phyloP scores from a whole-genome alignment of 2,797 vertebrate genomes.

The Protonibea diacanthus region DNA sequence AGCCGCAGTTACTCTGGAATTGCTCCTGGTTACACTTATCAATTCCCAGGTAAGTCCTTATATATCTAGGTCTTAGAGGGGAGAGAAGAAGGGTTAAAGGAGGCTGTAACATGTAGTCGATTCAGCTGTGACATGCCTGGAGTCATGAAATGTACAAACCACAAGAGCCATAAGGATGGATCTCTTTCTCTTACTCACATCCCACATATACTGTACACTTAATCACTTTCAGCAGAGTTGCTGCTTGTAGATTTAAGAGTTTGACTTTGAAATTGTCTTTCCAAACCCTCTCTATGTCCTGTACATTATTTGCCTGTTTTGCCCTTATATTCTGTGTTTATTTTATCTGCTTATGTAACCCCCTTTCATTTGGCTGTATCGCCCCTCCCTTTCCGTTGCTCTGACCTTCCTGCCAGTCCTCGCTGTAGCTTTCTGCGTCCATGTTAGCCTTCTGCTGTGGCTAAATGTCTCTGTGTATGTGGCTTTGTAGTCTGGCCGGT shows the following conservation, averaged over 20 bases:
- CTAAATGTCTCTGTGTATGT: constrained; percentile 41
- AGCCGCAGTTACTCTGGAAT: constrained; percentile 96
- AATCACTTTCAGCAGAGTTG: constrained; percentile 8
- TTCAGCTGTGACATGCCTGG: constrained; percentile 27
- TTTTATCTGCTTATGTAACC: constrained; percentile 68
- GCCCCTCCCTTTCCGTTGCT: constrained; percentile 63
- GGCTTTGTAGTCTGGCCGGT: constrained; percentile 56
- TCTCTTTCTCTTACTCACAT: background rate
- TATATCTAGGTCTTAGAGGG: background rate
- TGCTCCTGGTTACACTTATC: constrained; percentile 95
- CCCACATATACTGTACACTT: background rate
- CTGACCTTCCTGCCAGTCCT: constrained; percentile 60
- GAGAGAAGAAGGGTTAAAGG: constrained; percentile 3
- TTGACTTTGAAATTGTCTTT: constrained; percentile 11
- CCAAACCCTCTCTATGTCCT: background rate
- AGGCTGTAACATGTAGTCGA: constrained; percentile 19
- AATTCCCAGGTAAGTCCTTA: constrained; percentile 90
- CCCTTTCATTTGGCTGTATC: constrained; percentile 41
- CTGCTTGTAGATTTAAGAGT: constrained; percentile 20
- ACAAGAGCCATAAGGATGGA: constrained; percentile 8
- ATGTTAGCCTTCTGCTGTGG: constrained; percentile 25
- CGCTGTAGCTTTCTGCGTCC: constrained; percentile 40
- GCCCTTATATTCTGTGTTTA: constrained; percentile 56
- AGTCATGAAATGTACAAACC: constrained; percentile 34
- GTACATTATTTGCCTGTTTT: constrained; percentile 38